A percentile compares a stretch with the other conserved stretches of the same genome.
Evolutionary conservation across 2,113 vertebrate species (phyloP).

Genomic region (Callithrix jacchus): DNA sequence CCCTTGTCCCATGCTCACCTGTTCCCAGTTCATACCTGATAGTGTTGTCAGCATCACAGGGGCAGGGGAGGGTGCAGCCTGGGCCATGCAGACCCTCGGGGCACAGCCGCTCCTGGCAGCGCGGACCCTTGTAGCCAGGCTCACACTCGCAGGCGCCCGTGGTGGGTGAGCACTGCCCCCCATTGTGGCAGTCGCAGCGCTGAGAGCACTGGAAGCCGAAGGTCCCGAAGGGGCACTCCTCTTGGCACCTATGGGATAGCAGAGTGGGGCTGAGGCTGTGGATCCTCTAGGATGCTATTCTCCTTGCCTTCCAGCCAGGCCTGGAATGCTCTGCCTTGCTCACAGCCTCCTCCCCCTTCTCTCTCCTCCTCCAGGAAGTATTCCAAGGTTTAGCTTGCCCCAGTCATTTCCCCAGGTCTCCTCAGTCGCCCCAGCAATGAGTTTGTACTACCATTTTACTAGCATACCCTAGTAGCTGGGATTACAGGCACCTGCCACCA

Average conservation of each 20-base stretch:
- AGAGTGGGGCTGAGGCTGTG: neutral
- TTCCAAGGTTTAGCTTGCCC: neutral
- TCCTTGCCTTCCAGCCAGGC: neutral
- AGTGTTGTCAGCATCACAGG: conserved; percentile 92
- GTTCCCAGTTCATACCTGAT: conserved; percentile 87
- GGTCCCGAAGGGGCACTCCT: conserved; percentile 95
- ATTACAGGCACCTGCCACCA: too few species aligned
- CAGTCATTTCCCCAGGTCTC: neutral
- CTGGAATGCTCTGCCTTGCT: neutral
- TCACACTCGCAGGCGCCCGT: conserved; percentile 94
- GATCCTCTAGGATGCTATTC: accelerated
- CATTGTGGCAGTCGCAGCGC: conserved; percentile 95
- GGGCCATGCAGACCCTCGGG: conserved; percentile 93
- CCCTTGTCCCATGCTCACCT: neutral
- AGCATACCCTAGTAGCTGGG: too few species aligned
- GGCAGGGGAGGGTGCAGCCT: conserved; percentile 94
- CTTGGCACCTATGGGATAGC: conserved; percentile 90
- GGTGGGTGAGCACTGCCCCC: conserved; percentile 95
- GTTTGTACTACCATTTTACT: neutral
- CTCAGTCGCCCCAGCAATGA: neutral
- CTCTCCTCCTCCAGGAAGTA: neutral
- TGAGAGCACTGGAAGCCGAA: conserved; percentile 93
- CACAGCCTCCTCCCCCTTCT: too few species aligned
- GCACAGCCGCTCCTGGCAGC: conserved; percentile 96
- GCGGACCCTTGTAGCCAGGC: conserved; percentile 93